These are phyloP conservation scores for Hydropsyche tenuis DNA, from an alignment of 1,140 invertebrate genomes.

Conservation along the genomic window DNA sequence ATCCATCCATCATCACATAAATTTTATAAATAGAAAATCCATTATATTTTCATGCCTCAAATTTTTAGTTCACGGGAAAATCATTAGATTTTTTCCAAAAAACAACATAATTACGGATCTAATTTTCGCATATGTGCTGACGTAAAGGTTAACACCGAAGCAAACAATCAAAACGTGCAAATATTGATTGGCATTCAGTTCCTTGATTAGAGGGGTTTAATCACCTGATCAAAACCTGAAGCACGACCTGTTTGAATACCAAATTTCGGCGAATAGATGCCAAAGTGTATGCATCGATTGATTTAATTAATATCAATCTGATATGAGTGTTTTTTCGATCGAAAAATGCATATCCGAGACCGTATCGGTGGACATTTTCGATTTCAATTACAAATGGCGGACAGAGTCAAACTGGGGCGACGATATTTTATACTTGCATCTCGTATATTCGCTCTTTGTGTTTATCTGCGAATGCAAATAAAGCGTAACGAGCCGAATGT, in stretches of 20 bases:
- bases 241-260: neutral
- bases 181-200: slow-evolving; percentile 13
- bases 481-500: slow-evolving; percentile 21
- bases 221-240: slow-evolving; percentile 15
- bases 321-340: too few relatives aligned
- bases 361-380: slow-evolving; percentile 19
- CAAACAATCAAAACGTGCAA: slow-evolving; percentile 16
- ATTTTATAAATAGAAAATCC: too few relatives aligned
- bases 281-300: too few relatives aligned
- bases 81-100: too few relatives aligned
- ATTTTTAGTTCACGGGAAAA: too few relatives aligned
- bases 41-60: too few relatives aligned
- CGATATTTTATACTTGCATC: too few relatives aligned
- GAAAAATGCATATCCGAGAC: too few relatives aligned
- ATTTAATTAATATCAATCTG: too few relatives aligned
- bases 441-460: too few relatives aligned
- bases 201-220: slow-evolving; percentile 5
- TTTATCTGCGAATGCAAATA: slow-evolving; percentile 32
- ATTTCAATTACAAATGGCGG: slow-evolving; percentile 22
- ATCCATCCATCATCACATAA: too few relatives aligned
- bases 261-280: neutral
- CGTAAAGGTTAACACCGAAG: neutral
- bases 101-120: neutral
- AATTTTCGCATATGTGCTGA: neutral
- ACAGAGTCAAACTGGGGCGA: neutral